Conservation (phyloP, 2,113 vertebrate species). For the Toxotes jaculatrix region DNA sequence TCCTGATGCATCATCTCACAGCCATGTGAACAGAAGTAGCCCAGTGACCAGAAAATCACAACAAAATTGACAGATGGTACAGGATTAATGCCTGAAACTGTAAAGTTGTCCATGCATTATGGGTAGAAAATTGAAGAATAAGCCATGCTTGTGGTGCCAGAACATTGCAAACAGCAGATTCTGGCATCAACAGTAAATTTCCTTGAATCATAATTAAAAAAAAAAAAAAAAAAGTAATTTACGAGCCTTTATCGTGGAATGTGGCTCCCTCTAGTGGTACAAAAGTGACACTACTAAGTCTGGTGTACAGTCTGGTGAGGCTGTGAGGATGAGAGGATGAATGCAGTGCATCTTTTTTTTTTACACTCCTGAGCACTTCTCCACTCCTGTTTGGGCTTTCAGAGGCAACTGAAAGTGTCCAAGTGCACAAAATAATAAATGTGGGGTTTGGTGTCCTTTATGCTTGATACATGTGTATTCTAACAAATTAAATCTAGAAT, state of each 20-base stretch:
- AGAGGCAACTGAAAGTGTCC: background rate
- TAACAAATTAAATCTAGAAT: background rate
- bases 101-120: background rate
- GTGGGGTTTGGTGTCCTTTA: background rate
- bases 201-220: background rate
- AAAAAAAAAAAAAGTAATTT: too few species aligned
- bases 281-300: background rate
- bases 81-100: background rate
- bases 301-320: background rate
- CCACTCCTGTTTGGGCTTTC: background rate
- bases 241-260: background rate
- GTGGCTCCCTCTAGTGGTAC: constrained; percentile 45
- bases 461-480: background rate
- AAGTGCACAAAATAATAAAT: background rate
- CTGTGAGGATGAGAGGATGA: too few species aligned
- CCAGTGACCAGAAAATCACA: constrained; percentile 21
- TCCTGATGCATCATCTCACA: constrained; percentile 34
- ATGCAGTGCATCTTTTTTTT: background rate
- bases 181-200: background rate
- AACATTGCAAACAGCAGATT: background rate
- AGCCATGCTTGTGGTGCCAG: background rate
- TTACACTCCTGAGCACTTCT: background rate
- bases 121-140: background rate
- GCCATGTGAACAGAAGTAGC: constrained; percentile 32
- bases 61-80: constrained; percentile 20